phyloP scores from a whole-genome alignment of 2,888 invertebrate genomes.

The Torymus texanus region DNA sequence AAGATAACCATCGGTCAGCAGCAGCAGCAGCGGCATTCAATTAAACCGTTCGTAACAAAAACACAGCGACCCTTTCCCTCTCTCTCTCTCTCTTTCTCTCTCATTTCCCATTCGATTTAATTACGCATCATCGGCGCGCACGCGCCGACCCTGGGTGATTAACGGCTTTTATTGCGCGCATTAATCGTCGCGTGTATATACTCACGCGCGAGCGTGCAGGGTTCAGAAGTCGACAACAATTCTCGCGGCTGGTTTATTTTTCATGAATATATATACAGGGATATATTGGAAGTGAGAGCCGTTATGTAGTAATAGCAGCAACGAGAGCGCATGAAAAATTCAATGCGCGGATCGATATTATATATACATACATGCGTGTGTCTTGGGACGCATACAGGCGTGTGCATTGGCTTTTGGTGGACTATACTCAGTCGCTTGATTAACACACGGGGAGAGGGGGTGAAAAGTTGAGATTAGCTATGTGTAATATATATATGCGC shows the following conservation, averaged over 20 bases:
- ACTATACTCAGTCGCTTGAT: too few relatives aligned
- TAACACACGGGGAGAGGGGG: too few relatives aligned
- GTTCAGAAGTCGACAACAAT: too few relatives aligned
- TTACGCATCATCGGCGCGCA: conserved; percentile 5
- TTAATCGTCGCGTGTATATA: conserved; percentile 15
- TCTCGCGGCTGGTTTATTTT: conserved; percentile 21
- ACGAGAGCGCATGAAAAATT: conserved; percentile 22
- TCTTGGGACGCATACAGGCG: too few relatives aligned
- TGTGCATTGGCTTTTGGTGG: too few relatives aligned
- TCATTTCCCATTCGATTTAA: conserved; percentile 9
- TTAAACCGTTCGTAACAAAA: conserved; percentile 37
- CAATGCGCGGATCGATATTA: conserved; percentile 7
- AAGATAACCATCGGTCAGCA: conserved; percentile 28
- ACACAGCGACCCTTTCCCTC: neutral
- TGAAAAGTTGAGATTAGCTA: too few relatives aligned
- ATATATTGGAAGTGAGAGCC: neutral
- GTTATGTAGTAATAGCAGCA: neutral
- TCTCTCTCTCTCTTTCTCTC: too few relatives aligned
- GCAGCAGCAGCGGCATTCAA: conserved; percentile 7
- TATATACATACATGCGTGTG: too few relatives aligned
- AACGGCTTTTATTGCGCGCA: conserved; percentile 35
- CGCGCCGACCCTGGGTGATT: conserved; percentile 1
- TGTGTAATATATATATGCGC: too few relatives aligned
- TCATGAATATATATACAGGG: neutral
- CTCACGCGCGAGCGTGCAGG: conserved; percentile 1